A percentile compares a stretch with the other conserved stretches of the same genome.
Evolutionary conservation across 2,888 invertebrate species (phyloP).

Genomic region (Ectemnius cavifrons): DNA sequence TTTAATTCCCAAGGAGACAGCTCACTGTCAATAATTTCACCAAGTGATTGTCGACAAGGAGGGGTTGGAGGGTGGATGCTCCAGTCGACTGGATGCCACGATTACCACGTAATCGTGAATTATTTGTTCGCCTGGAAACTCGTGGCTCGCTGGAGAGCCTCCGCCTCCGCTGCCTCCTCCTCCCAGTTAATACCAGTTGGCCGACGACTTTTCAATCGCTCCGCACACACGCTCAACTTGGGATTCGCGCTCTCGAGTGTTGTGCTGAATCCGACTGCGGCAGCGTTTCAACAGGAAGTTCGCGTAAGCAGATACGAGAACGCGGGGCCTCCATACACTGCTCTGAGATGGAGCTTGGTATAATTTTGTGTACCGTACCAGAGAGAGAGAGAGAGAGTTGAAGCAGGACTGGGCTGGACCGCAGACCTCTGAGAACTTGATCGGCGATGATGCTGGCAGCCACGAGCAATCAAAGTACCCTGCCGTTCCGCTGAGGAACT

Average conservation of each 20-base stretch:
- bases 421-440: constrained; percentile 33
- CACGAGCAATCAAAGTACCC: neutral
- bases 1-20: too few relatives aligned
- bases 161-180: too few relatives aligned
- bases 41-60: too few relatives aligned
- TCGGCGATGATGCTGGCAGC: constrained; percentile 41
- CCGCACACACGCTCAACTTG: neutral
- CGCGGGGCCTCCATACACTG: neutral
- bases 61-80: too few relatives aligned
- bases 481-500: too few relatives aligned
- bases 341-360: constrained; percentile 2
- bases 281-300: constrained; percentile 11
- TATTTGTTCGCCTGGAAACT: too few relatives aligned
- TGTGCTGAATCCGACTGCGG: constrained; percentile 30
- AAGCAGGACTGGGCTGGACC: constrained; percentile 26
- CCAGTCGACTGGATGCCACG: too few relatives aligned
- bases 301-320: constrained; percentile 29
- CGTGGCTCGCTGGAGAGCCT: too few relatives aligned
- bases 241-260: constrained; percentile 10
- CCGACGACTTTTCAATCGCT: constrained; percentile 5
- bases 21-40: too few relatives aligned
- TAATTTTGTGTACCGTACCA: constrained; percentile 27
- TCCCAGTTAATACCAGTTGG: neutral
- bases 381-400: constrained; percentile 8
- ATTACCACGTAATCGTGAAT: too few relatives aligned